Conservation (phyloP, 2,113 vertebrate species). For the Hiodon tergisus region DNA sequence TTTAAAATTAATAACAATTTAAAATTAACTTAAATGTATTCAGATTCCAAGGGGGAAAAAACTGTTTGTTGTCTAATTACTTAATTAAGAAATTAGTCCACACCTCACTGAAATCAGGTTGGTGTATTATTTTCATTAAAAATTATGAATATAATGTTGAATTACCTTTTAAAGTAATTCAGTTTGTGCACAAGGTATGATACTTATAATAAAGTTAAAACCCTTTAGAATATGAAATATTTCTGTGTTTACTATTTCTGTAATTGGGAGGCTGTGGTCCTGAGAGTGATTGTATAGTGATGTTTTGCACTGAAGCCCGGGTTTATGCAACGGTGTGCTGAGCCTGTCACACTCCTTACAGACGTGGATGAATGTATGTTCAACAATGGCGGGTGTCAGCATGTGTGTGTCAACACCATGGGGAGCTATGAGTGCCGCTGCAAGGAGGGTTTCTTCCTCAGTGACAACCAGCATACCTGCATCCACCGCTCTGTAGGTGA, state of each 20-base stretch:
- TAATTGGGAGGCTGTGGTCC: too few species aligned
- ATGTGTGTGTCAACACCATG: constrained; percentile 85
- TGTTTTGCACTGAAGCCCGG: not conserved
- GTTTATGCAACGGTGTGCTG: not conserved
- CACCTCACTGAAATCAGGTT: too few species aligned
- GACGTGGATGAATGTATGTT: constrained; percentile 88
- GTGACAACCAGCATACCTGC: constrained; percentile 96
- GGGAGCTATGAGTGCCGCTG: constrained; percentile 94
- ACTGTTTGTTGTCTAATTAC: not conserved
- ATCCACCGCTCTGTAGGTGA: constrained; percentile 94
- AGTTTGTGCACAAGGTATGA: too few species aligned
- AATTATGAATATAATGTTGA: too few species aligned
- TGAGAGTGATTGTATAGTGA: not conserved
- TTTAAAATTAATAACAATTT: not conserved
- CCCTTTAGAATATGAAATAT: too few species aligned
- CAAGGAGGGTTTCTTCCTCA: constrained; percentile 91
- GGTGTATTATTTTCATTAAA: too few species aligned
- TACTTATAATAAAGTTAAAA: too few species aligned
- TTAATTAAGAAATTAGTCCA: not conserved
- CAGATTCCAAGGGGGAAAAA: too few species aligned
- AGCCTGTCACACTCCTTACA: constrained; percentile 46
- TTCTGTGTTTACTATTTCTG: too few species aligned
- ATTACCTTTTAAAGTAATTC: too few species aligned
- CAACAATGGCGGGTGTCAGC: constrained; percentile 95
- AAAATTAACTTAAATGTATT: too few species aligned